These are phyloP conservation scores for Scaptodrosophila latifasciaeformis DNA, from an alignment of 2,888 invertebrate genomes.

Conservation along the genomic window DNA sequence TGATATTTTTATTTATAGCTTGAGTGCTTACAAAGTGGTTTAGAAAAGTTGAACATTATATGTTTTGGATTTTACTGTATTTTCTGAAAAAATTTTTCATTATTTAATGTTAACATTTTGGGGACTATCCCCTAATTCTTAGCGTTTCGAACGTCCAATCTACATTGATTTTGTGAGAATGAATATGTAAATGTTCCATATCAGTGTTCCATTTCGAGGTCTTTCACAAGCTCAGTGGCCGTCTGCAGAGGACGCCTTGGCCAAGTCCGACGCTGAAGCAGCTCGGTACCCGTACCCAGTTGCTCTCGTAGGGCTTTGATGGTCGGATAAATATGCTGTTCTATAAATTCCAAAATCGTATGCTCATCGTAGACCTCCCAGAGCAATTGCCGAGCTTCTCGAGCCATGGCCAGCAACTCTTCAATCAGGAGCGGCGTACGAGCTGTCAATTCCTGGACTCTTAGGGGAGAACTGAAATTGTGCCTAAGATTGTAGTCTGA, in stretches of 20 bases:
- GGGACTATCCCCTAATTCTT: conserved; percentile 22
- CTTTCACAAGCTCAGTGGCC: conserved; percentile 37
- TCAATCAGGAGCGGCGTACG: conserved; percentile 79
- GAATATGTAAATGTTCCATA: conserved; percentile 20
- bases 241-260: conserved; percentile 78
- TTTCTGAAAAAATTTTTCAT: conserved; percentile 7
- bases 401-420: conserved; percentile 77
- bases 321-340: conserved; percentile 79
- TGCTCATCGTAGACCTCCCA: conserved; percentile 78
- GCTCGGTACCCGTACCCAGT: conserved; percentile 76
- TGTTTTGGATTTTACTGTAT: conserved; percentile 18
- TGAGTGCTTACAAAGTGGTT: conserved; percentile 24
- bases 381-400: conserved; percentile 78
- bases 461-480: conserved; percentile 81
- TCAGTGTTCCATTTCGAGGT: too few species aligned
- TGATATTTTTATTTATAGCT: neutral
- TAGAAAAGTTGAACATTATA: conserved; percentile 42
- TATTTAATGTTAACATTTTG: conserved; percentile 33
- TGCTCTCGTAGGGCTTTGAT: conserved; percentile 76
- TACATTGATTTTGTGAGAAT: conserved; percentile 24
- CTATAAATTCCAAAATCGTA: conserved; percentile 80
- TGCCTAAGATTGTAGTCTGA: conserved; percentile 82
- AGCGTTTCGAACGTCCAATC: conserved; percentile 56
- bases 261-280: conserved; percentile 78
- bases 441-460: conserved; percentile 79